Base-by-base conservation (phyloP, 2,113 vertebrate species). In the Ariopsis seemanni region DNA sequence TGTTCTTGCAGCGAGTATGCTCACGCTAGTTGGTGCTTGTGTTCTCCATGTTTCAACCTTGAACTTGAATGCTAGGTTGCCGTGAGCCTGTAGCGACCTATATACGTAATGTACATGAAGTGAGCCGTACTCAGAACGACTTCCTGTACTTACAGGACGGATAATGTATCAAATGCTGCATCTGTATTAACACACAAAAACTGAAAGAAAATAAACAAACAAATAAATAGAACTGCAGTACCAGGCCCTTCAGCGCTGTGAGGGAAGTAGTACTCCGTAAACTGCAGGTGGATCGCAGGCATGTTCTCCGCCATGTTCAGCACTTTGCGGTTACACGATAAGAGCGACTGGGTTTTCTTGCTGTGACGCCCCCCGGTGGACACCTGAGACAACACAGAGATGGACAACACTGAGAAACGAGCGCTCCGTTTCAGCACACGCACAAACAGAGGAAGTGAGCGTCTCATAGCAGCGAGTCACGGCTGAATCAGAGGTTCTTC, bases 231-330 rank as follows among this genome's bases (percentile, higher is more conserved):
- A 9, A 57, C 7, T 30, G 14, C 55, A 12, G 78, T 95, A 99
- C 98, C 97, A 93, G 96, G 95, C 91, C 97, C 95, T 88, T 93
- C 93, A 82, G 96, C 94, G 91, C 96, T 96, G 93, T 99, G 97
- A 18, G 97, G 96, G 88, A 98, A 97, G 94, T 99, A 99, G 93
- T 99, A 99, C 81, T 99, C 98, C 0, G 97, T 99, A 91, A 99
- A 99, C 90, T 99, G 97, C 85, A 99, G 93, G 82, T 99, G 97
- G 92, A 99, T 95, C 84, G 97, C 98, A 84, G 98, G 97, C 11
- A 96, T 92, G 86, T 94, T 95, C 69, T 96, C 92, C 0, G 97
- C 96, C 74, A 98, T 93, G 82, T 87, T 94, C 84, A 96, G 93
- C 74, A 93, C 93, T 91, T 97, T 97, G 72, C 97, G 97, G n/a